Evolutionary conservation across 2,113 vertebrate genomes (phyloP), one percentile per base, ranked within the genome.

Genomic region (Blennius ocellaris): DNA sequence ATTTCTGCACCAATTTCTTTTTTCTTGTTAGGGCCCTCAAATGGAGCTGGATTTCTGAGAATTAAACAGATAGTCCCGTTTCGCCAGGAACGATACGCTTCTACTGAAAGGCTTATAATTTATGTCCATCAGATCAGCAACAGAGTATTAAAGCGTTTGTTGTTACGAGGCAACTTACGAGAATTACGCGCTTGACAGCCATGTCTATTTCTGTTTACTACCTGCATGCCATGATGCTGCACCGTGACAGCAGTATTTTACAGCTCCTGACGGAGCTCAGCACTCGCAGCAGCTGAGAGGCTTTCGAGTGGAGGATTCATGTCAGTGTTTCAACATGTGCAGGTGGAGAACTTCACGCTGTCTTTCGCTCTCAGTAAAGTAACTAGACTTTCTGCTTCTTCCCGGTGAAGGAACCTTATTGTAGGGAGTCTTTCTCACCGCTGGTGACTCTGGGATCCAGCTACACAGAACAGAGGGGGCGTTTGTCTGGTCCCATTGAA

Each of bases 401-500:
- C 62, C 49, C 11, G 21, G 56, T 56, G 21, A 36, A 50, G 51
- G 11, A 66, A 67, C 64, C 49, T 58, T 70, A 11, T 15, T 51
- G 17, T 54, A 43, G 53, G 30, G 11, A 65, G 48, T 58, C 36
- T 47, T 69, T 59, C 62, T 74, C 61, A 39, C 69, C 48, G 45
- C 61, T 39, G 49, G 11, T 14, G 47, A 44, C 47, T 51, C 62
- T 67, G 54, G 44, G 47, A 68, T 67, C 55, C 48, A 49, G 65
- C 59, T 39, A 5, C 58, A 54, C 44, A 61, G 70, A 87, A 81
- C 76, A 82, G 79, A 44, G 16, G 62, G 69, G 51, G 17, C 1
- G 59, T 81, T 86, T 89, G 81, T 90, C 73, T 78, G 40, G 40
- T 67, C 53, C 63, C 38, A 55, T 41, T 81, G 73, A 82, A 87